Evolutionary conservation across 2,797 vertebrate genomes (phyloP).

Genomic region (Vultur gryphus): DNA sequence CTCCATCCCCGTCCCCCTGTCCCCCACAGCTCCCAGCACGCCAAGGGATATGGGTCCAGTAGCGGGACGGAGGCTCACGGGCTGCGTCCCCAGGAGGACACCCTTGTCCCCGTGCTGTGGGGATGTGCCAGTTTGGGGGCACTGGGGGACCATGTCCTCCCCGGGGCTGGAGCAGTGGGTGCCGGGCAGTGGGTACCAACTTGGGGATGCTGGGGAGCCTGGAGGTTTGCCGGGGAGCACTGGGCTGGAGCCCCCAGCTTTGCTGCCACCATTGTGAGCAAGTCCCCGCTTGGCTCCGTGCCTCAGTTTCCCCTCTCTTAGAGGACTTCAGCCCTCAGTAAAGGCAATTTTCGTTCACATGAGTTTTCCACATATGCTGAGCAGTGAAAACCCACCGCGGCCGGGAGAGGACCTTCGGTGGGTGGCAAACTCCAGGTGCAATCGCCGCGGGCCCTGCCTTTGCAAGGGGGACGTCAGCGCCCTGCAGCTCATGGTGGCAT

Average conservation of each 20-base stretch:
- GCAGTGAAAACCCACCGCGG: background rate
- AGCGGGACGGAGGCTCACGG: too few species aligned
- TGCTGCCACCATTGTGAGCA: background rate
- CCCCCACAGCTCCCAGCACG: background rate
- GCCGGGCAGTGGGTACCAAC: fast-evolving
- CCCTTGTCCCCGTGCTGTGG: too few species aligned
- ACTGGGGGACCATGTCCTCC: background rate
- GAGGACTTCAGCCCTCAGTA: background rate
- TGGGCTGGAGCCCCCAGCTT: background rate
- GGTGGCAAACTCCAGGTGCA: background rate
- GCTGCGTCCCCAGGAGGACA: too few species aligned
- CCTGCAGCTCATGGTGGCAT: background rate
- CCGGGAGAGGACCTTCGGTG: background rate
- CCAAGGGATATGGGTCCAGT: too few species aligned
- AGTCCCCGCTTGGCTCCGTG: background rate
- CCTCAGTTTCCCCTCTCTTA: constrained; percentile 35
- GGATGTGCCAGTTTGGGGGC: too few species aligned
- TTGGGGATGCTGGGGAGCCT: background rate
- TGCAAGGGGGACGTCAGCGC: background rate
- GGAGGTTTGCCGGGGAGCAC: background rate
- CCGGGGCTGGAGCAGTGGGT: background rate
- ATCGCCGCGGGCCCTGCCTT: fast-evolving
- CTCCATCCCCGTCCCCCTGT: background rate
- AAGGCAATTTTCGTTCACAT: fast-evolving
- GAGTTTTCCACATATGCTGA: background rate